Base-by-base conservation (phyloP, 1,140 invertebrate species). In the Zaprionus camerounensis region DNA sequence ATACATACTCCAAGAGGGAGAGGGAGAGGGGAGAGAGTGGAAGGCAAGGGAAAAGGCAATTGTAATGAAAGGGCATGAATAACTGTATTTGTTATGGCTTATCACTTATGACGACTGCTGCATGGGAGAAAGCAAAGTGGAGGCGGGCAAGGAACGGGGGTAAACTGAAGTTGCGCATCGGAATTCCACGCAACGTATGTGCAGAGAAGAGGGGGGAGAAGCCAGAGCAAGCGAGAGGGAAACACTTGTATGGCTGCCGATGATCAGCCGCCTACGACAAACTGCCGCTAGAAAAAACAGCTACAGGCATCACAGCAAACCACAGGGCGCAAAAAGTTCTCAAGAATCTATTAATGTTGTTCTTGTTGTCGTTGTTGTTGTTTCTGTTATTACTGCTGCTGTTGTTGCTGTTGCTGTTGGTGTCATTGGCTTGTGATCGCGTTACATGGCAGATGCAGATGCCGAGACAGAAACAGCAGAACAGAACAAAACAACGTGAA, bases 211-310 rank as follows among this genome's bases (percentile, higher is more conserved):
- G 46, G 17, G 44, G 24, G 2, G 4, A 26, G 4, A 24, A 11
- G 20, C 11, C 9, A 24, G 20, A 51, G 46, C 46, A 20, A 51
- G 20, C 46, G 46, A 51, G 38, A 36, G 53, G 4, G 22, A 4
- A 12, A 20, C 38, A 77, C 64, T 73, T 77, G 20, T 77, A 67
- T 24, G 75, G 70, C 59, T 63, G 70, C 64, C 46, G 58, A 68
- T 78, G 59, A 73, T 17, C 49, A 79, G 51, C 67, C 81, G 53
- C 69, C 81, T 65, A 82, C 76, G 81, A 83, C 76, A 68, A 76
- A 70, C 57, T 67, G 31, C 44, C 65, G 81, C 69, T 73, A 71
- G 65, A 81, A 46, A 81, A 46, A 44, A 63, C 56, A 46, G 41
- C 41, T 17, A 46, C 41, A 46, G 64, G 44, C 49, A 83, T 24